These are phyloP conservation scores for Eumaeus atala DNA, from an alignment of 1,140 invertebrate genomes.

Conservation along the genomic window DNA sequence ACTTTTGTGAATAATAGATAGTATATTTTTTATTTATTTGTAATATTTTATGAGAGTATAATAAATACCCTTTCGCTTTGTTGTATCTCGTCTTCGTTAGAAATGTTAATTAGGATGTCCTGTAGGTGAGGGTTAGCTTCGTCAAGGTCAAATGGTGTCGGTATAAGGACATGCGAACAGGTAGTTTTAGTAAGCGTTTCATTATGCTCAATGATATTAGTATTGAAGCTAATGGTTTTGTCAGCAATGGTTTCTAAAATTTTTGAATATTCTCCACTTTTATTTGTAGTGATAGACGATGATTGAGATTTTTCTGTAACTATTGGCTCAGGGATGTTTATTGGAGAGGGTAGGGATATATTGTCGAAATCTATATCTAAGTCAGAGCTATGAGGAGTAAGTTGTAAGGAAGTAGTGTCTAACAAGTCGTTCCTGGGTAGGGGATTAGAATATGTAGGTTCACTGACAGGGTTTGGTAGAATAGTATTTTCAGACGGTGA, in stretches of 20 bases:
- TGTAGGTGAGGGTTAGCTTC: constrained; percentile 26
- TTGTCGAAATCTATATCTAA: not conserved
- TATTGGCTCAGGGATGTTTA: not conserved
- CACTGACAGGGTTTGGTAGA: not conserved
- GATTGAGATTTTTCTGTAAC: not conserved
- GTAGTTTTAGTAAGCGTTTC: constrained; percentile 15
- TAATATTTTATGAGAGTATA: constrained; percentile 14
- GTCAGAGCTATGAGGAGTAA: not conserved
- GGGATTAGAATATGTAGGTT: not conserved
- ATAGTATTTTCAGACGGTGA: not conserved
- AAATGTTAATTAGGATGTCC: constrained; percentile 15
- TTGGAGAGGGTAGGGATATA: not conserved
- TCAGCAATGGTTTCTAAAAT: constrained; percentile 18
- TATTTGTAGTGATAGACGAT: not conserved
- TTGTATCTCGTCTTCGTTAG: constrained; percentile 9
- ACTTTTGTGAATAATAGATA: constrained; percentile 1
- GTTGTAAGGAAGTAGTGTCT: not conserved
- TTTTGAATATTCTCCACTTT: constrained; percentile 16
- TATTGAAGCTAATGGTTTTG: constrained; percentile 16
- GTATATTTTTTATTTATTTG: constrained; percentile 1
- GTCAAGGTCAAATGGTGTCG: constrained; percentile 31
- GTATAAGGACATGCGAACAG: constrained; percentile 20
- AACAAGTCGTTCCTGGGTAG: not conserved
- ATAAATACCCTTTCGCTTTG: too few species aligned
- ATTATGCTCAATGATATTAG: constrained; percentile 23